phyloP scores from a whole-genome alignment of 2,113 vertebrate species.

The Psettodes erumei region DNA sequence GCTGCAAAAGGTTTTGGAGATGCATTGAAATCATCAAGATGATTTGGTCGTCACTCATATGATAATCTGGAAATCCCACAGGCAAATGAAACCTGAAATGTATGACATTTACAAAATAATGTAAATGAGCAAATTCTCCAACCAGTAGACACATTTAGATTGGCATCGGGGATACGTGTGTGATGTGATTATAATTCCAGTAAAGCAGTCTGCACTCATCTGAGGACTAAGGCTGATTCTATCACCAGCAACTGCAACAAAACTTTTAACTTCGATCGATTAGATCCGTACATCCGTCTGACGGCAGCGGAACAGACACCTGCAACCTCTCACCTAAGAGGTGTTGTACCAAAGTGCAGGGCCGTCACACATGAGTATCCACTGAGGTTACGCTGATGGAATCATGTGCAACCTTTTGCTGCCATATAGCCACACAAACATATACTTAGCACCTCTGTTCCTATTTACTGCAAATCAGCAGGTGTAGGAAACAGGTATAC shows the following conservation, averaged over 20 bases:
- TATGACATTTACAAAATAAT: not conserved
- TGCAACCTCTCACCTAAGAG: not conserved
- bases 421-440: not conserved
- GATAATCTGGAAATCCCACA: not conserved
- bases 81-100: slow-evolving; percentile 8
- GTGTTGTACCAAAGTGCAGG: not conserved
- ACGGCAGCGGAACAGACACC: slow-evolving; percentile 3
- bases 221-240: slow-evolving; percentile 27
- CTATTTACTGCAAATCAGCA: slow-evolving; percentile 19
- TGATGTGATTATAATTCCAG: slow-evolving; percentile 28
- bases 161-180: not conserved
- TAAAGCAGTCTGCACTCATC: slow-evolving; percentile 13
- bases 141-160: slow-evolving; percentile 9
- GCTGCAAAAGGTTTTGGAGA: not conserved
- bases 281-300: not conserved
- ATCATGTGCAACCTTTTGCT: not conserved
- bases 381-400: not conserved
- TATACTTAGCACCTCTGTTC: too few relatives aligned
- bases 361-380: slow-evolving; percentile 6
- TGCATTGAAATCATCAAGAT: not conserved
- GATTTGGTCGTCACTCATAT: not conserved
- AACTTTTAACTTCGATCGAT: not conserved
- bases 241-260: slow-evolving; percentile 25
- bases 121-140: slow-evolving; percentile 4
- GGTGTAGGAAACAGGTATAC: not conserved